These are phyloP conservation scores for Amphimedon queenslandica DNA, from an alignment of 37 sponge, comb jelly and placozoan genomes.

Conservation along the genomic window DNA sequence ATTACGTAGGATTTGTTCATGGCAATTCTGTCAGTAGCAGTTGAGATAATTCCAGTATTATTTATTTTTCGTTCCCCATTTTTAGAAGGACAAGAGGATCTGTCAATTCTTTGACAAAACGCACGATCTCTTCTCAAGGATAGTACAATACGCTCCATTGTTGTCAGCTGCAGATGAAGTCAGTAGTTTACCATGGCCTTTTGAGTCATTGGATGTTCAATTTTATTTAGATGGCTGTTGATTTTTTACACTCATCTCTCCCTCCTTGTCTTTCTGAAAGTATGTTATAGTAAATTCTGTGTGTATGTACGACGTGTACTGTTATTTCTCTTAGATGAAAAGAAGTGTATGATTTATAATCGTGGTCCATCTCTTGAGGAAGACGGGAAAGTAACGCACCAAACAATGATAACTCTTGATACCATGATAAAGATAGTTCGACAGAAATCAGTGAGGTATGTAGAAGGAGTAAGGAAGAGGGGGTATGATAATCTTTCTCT, in stretches of 20 bases:
- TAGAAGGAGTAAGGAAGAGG: neutral
- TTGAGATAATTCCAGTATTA: neutral
- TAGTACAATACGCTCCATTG: constrained; percentile 44
- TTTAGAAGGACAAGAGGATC: constrained; percentile 54
- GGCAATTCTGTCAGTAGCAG: constrained; percentile 50
- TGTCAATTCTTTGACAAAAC: constrained; percentile 47
- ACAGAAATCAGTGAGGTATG: constrained; percentile 40
- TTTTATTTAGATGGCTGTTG: constrained; percentile 40
- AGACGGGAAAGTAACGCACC: constrained; percentile 10
- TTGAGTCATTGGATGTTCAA: neutral
- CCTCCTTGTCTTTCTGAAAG: constrained; percentile 71
- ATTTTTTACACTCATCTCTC: constrained; percentile 48
- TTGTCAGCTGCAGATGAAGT: constrained; percentile 81
- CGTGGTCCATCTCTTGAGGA: constrained; percentile 26
- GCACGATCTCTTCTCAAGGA: constrained; percentile 28
- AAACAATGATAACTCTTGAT: constrained; percentile 12
- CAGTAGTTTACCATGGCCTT: neutral
- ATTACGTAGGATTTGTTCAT: constrained; percentile 66
- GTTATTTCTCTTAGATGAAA: constrained; percentile 27
- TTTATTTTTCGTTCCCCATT: neutral
- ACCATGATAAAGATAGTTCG: constrained; percentile 55
- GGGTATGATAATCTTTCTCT: too few species aligned
- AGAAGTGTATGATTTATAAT: neutral
- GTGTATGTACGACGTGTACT: constrained; percentile 15
- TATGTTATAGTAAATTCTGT: constrained; percentile 18